phyloP scores from a whole-genome alignment of 2,888 invertebrate genomes.

The Didymodactylos carnosus region DNA sequence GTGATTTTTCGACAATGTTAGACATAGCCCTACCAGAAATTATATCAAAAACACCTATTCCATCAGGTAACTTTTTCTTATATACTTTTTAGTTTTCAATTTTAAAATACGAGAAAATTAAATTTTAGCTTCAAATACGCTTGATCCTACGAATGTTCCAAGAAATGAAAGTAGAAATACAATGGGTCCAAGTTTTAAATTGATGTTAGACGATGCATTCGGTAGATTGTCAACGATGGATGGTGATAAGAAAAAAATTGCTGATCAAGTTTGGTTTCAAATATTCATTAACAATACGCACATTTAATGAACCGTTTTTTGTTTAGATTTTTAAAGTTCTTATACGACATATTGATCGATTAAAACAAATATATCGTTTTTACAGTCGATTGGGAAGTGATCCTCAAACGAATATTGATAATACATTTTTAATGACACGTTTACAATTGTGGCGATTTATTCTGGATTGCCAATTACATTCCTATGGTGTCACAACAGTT shows the following conservation, averaged over 20 bases:
- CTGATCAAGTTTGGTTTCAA: slow-evolving; percentile 22
- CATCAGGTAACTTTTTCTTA: slow-evolving; percentile 2
- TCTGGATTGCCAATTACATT: slow-evolving; percentile 30
- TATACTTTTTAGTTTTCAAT: too few species aligned
- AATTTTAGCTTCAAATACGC: slow-evolving; percentile 21
- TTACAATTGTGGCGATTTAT: slow-evolving; percentile 35
- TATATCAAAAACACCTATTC: background rate
- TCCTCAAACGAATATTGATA: slow-evolving; percentile 25
- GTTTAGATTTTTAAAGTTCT: slow-evolving; percentile 1
- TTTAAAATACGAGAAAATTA: too few species aligned
- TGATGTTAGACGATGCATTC: slow-evolving; percentile 27
- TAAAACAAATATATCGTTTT: slow-evolving; percentile 28
- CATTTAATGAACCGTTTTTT: too few species aligned
- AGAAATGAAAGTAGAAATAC: slow-evolving; percentile 32
- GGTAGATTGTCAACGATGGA: slow-evolving; percentile 21
- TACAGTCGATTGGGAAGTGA: slow-evolving; percentile 30
- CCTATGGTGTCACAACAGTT: slow-evolving; percentile 28
- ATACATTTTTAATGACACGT: slow-evolving; percentile 31
- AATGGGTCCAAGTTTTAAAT: slow-evolving; percentile 30
- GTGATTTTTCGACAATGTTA: background rate
- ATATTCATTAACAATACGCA: background rate
- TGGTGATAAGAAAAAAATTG: slow-evolving; percentile 26
- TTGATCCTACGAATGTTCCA: slow-evolving; percentile 22
- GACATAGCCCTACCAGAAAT: background rate
- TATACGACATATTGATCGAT: slow-evolving; percentile 26